Base-by-base conservation (phyloP, 2,113 vertebrate species). In the Oreocharis arfaki region DNA sequence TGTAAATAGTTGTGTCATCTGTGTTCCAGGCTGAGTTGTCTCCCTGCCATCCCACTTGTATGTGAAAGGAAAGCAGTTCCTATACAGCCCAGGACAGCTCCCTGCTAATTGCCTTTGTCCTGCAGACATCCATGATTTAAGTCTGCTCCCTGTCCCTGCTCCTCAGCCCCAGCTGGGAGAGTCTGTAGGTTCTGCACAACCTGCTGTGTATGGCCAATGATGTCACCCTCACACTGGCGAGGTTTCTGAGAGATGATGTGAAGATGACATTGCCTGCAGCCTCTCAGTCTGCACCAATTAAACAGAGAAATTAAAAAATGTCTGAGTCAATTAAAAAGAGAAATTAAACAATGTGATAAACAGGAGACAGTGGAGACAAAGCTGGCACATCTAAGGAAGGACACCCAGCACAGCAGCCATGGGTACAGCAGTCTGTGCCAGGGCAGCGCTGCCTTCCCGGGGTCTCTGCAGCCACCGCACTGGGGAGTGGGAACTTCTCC, bases 231-330 rank as follows among this genome's bases (percentile, higher is more conserved):
- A 7, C 1, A 13, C 55, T 39, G 37, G 56, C 0, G 3, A 83
- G 2, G 57, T 18, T 86, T 68, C 79, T 33, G 82, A 70, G 84
- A 69, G 64, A 68, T 81, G 86, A 84, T 89, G 88, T 8, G 75
- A 73, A 37, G 65, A 87, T 80, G 87, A 87, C 92, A 78, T 84
- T 95, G 96, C 96, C 92, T 89, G 95, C 93, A 96, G 96, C 95
- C 44, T 88, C 88, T 93, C 95, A 95, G 92, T 90, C 95, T 90
- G 88, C 95, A 76, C 88, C 90, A 96, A 95, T 96, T 96, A 94
- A 91, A 84, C 92, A 81, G 71, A 92, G 95, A 94, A 97, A 95
- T 97, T 95, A 95, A 97, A 95, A 93, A 94, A 87, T 37, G 88
- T 86, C 92, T 82, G 90, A 96, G 60, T 81, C 95, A 94, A 93